Evolutionary conservation across 2,113 vertebrate species (phyloP).

Genomic region (Silurus meridionalis): DNA sequence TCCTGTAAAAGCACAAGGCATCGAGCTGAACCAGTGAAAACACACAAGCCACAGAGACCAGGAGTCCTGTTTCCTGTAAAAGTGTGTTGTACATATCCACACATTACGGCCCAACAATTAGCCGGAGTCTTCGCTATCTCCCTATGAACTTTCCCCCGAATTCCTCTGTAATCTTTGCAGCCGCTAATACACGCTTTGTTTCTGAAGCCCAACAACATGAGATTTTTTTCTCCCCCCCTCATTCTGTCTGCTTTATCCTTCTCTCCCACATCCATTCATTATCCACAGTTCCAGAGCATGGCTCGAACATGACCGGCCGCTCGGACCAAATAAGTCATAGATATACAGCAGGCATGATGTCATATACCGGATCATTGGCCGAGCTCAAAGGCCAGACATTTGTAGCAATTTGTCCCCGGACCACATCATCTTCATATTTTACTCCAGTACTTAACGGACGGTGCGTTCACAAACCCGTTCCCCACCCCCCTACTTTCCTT

Average conservation of each 20-base stretch:
- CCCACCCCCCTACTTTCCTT: background rate
- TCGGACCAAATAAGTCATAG: constrained; percentile 36
- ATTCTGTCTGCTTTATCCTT: constrained; percentile 7
- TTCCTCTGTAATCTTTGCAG: constrained; percentile 25
- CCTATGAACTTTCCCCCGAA: constrained; percentile 26
- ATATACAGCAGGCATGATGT: constrained; percentile 41
- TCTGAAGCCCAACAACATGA: constrained; percentile 27
- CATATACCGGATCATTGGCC: constrained; percentile 33
- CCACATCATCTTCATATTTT: background rate
- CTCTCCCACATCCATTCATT: constrained; percentile 9
- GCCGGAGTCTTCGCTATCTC: constrained; percentile 18
- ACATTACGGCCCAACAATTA: constrained; percentile 33
- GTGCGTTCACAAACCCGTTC: no score
- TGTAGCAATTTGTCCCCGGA: constrained; percentile 43
- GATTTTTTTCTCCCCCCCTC: constrained; percentile 5
- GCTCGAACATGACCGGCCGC: background rate
- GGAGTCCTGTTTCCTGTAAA: constrained; percentile 52
- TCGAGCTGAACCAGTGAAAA: constrained; percentile 10
- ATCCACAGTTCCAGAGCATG: constrained; percentile 8
- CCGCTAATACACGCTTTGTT: background rate
- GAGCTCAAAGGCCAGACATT: constrained; percentile 41
- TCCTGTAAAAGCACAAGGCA: constrained; percentile 33
- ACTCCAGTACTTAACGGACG: background rate
- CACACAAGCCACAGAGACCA: constrained; percentile 37
- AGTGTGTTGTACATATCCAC: constrained; percentile 52